Evolutionary conservation across 2,888 invertebrate genomes (phyloP), one percentile per base, ranked within the genome.

Genomic region (Oxycera nigricornis): DNA sequence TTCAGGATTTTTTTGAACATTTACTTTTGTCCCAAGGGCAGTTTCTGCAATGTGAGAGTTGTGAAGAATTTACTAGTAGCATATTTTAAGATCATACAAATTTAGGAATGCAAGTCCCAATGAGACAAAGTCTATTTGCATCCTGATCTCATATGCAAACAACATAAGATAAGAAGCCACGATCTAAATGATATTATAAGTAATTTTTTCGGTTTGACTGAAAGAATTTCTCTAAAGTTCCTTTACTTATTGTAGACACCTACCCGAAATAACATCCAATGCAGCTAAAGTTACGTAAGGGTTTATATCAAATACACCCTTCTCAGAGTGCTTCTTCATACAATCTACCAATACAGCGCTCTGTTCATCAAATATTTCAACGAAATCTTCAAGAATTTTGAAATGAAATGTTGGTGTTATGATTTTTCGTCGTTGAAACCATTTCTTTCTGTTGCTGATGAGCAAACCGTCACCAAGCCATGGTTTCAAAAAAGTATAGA

Each of bases 371-470:
- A 93, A 92, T 0, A 91, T 88, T 1, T 90, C 89, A 6, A 92
- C 83, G 81, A 92, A 94, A 78, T 91, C 89, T 79, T 92, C 90
- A 57, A 94, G 83, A 73, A 94, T 92, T 79, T 91, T 90, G 81
- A 93, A 93, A 82, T 94, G 94, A 82, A 94, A 94, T 0, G 93
- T 89, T 1, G 93, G 93, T 0, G 93, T 93, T 70, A 94, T 84
- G 75, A 93, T 88, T 82, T 91, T 92, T 35, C 94, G 87, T 24
- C 91, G 87, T 0, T 84, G 84, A 79, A 87, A 88, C 94, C 94
- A 94, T 84, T 88, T 88, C 1, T 82, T 78, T 31, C 82, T 83
- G 31, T 61, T 65, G n/a, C 78, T 78, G 1, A 77, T 31, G 0
- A 78, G 74, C 55, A 78, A 31, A 14, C 77, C 77, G 17, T 75